Conservation (phyloP, 1,140 invertebrate genomes). For the Pseudomyrmex sp. region DNA sequence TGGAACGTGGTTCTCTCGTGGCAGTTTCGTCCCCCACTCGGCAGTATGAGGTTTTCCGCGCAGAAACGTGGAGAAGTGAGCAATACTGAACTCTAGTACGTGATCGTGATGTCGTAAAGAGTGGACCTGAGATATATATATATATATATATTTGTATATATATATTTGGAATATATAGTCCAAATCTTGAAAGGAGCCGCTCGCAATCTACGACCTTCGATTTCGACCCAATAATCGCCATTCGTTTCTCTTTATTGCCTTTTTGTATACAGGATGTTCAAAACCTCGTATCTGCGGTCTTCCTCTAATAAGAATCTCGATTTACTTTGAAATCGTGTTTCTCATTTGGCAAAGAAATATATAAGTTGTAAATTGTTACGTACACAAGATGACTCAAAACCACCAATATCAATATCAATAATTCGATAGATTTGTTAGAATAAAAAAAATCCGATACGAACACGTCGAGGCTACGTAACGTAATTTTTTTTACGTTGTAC, state of each 20-base stretch:
- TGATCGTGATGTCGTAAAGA: conserved; percentile 42
- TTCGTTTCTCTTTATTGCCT: conserved; percentile 55
- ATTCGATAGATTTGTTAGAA: too few relatives aligned
- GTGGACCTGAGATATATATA: background rate
- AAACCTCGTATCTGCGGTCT: background rate
- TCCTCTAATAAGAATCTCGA: background rate
- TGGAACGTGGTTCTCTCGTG: conserved; percentile 44
- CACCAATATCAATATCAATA: too few relatives aligned
- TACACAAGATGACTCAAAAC: too few relatives aligned
- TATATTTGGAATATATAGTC: conserved; percentile 51
- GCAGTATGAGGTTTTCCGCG: conserved; percentile 36
- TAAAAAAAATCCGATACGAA: too few relatives aligned
- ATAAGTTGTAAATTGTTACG: too few relatives aligned
- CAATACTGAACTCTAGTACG: conserved; percentile 69
- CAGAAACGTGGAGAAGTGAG: conserved; percentile 48
- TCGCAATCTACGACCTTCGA: conserved; percentile 28
- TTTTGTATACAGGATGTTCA: background rate
- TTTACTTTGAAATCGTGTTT: background rate
- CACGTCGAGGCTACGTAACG: too few relatives aligned
- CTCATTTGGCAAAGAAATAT: background rate
- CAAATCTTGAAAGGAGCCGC: conserved; percentile 27
- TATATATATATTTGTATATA: too few relatives aligned
- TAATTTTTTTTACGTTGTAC: too few relatives aligned
- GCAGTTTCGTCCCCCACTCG: conserved; percentile 48
- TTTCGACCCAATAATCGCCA: background rate